These are phyloP conservation scores for Patella pellucida DNA, from an alignment of 2,888 invertebrate species.

Conservation along the genomic window DNA sequence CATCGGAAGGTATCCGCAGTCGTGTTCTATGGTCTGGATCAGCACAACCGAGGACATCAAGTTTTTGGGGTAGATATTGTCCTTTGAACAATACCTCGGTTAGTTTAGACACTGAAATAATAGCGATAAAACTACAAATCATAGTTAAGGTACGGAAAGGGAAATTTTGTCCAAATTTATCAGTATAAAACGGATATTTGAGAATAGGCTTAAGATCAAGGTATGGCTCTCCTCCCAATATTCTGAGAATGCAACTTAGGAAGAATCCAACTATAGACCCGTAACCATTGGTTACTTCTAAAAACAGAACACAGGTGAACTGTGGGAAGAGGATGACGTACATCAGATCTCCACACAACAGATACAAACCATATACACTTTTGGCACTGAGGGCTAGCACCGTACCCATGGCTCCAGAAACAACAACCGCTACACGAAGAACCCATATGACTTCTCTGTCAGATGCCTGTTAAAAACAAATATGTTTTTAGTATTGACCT, in stretches of 20 bases:
- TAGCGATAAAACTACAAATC: constrained; percentile 37
- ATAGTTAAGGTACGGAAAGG: constrained; percentile 48
- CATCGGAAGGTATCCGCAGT: background rate
- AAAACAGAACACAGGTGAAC: constrained; percentile 38
- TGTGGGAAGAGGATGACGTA: constrained; percentile 43
- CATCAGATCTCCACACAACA: constrained; percentile 43
- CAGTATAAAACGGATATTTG: constrained; percentile 41
- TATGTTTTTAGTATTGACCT: too few species aligned
- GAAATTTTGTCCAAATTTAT: constrained; percentile 38
- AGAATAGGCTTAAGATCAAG: constrained; percentile 74
- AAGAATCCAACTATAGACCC: constrained; percentile 71
- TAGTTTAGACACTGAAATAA: constrained; percentile 34
- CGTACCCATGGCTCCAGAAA: constrained; percentile 32
- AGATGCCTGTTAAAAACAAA: constrained; percentile 31
- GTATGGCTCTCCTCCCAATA: constrained; percentile 89
- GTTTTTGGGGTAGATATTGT: constrained; percentile 27
- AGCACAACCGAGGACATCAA: constrained; percentile 29
- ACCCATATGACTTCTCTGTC: constrained; percentile 41
- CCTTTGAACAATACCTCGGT: constrained; percentile 37
- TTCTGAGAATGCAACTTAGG: constrained; percentile 82
- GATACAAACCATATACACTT: constrained; percentile 41
- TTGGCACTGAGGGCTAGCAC: constrained; percentile 33
- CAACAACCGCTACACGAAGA: constrained; percentile 35
- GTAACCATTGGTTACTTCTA: constrained; percentile 41
- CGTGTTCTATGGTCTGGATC: background rate